A percentile compares a stretch with the other conserved stretches of the same genome.
Evolutionary conservation across 2,888 invertebrate genomes (phyloP).

Genomic region (Griposia aprilina): DNA sequence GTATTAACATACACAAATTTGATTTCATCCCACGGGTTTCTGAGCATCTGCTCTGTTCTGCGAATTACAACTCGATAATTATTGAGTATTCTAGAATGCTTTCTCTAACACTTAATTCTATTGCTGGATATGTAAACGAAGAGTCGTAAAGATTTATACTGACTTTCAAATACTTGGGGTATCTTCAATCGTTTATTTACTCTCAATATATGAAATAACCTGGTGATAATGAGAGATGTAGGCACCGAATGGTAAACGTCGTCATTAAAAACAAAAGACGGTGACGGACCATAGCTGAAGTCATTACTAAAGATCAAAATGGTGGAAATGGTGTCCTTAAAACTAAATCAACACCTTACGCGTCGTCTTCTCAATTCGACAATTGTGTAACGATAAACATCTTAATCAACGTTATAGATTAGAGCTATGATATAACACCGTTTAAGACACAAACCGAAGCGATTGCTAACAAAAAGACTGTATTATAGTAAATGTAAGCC

Average conservation of each 20-base stretch:
- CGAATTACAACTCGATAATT: conserved; percentile 6
- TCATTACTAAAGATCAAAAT: background rate
- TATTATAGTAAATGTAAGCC: conserved; percentile 26
- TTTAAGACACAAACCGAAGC: conserved; percentile 16
- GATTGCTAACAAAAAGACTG: conserved; percentile 23
- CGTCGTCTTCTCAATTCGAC: background rate
- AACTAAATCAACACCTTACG: conserved; percentile 12
- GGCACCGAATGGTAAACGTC: background rate
- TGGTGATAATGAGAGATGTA: background rate
- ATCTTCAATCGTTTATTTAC: conserved; percentile 15
- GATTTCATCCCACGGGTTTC: background rate
- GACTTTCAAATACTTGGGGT: conserved; percentile 46
- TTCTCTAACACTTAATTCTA: conserved; percentile 43
- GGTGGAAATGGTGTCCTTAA: background rate
- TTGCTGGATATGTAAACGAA: conserved; percentile 40
- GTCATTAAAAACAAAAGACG: conserved; percentile 1
- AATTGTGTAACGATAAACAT: conserved; percentile 31
- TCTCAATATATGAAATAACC: conserved; percentile 7
- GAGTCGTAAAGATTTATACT: conserved; percentile 36
- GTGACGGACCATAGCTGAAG: background rate
- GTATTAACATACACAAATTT: background rate
- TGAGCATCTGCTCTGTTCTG: background rate
- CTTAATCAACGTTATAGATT: conserved; percentile 14
- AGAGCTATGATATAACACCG: conserved; percentile 37
- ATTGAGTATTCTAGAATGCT: conserved; percentile 29